These are phyloP conservation scores for Poeciliopsis turrubarensis DNA, from an alignment of 2,113 vertebrate genomes.

Conservation along the genomic window DNA sequence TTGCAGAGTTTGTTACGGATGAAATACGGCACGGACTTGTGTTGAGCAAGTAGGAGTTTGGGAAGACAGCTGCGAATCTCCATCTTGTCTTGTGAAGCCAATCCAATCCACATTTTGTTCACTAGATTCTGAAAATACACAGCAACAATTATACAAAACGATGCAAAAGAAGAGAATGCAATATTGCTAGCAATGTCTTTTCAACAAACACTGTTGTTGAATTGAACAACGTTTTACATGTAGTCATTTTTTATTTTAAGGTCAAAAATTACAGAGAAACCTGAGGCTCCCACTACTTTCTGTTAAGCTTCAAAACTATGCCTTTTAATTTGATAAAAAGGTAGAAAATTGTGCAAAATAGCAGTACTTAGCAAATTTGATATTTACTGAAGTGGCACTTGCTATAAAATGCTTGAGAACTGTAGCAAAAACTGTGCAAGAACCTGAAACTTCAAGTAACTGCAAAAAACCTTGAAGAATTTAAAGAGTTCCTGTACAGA, in stretches of 20 bases:
- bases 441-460: too few relatives aligned
- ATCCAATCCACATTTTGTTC: conserved; percentile 98
- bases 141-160: background rate
- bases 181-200: background rate
- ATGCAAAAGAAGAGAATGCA: too few relatives aligned
- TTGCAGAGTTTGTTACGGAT: conserved; percentile 98
- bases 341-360: too few relatives aligned
- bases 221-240: background rate
- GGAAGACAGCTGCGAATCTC: conserved; percentile 96
- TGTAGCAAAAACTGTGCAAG: too few relatives aligned
- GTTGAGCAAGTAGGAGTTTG: conserved; percentile 93
- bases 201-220: background rate
- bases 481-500: too few relatives aligned
- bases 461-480: too few relatives aligned
- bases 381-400: too few relatives aligned
- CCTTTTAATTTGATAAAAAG: too few relatives aligned
- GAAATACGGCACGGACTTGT: conserved; percentile 95
- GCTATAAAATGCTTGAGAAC: too few relatives aligned
- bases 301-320: background rate
- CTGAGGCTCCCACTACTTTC: background rate
- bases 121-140: conserved; percentile 88
- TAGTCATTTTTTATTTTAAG: background rate
- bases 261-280: background rate
- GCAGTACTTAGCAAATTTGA: too few relatives aligned
- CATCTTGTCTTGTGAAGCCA: conserved; percentile 96